phyloP scores from a whole-genome alignment of 1,140 invertebrate species.

The Drosophila punjabiensis region DNA sequence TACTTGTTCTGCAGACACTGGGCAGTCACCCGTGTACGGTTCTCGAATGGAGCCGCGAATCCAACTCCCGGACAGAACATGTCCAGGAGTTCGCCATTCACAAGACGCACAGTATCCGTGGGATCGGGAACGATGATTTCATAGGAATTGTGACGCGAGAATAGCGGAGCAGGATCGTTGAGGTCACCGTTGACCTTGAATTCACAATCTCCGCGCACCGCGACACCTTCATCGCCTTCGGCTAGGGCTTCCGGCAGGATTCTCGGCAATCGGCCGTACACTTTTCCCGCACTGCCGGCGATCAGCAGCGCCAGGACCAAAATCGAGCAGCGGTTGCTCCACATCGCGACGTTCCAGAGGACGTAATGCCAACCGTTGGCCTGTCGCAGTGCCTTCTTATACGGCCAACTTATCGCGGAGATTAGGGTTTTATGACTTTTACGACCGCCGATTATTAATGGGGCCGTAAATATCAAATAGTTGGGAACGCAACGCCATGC shows the following conservation, averaged over 20 bases:
- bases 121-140: conserved; percentile 73
- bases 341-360: conserved; percentile 43
- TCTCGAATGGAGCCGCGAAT: conserved; percentile 62
- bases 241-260: conserved; percentile 44
- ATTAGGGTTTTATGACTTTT: conserved; percentile 20
- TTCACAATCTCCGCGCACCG: conserved; percentile 68
- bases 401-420: conserved; percentile 21
- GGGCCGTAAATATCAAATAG: conserved; percentile 19
- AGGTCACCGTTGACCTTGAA: conserved; percentile 77
- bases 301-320: conserved; percentile 54
- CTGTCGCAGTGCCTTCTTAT: conserved; percentile 43
- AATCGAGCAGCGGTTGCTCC: conserved; percentile 46
- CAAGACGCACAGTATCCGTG: conserved; percentile 66
- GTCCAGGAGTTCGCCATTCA: conserved; percentile 72
- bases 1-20: conserved; percentile 76
- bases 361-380: conserved; percentile 26
- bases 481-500: conserved; percentile 3
- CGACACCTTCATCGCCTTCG: conserved; percentile 60
- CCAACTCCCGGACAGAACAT: conserved; percentile 71
- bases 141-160: conserved; percentile 54
- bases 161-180: conserved; percentile 72
- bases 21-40: conserved; percentile 60
- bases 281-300: conserved; percentile 13
- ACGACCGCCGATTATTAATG: conserved; percentile 17
- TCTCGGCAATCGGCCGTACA: conserved; percentile 36